Evolutionary conservation across 2,797 vertebrate genomes (phyloP), one percentile per base, ranked within the genome.

Genomic region (Antennarius maculatus): DNA sequence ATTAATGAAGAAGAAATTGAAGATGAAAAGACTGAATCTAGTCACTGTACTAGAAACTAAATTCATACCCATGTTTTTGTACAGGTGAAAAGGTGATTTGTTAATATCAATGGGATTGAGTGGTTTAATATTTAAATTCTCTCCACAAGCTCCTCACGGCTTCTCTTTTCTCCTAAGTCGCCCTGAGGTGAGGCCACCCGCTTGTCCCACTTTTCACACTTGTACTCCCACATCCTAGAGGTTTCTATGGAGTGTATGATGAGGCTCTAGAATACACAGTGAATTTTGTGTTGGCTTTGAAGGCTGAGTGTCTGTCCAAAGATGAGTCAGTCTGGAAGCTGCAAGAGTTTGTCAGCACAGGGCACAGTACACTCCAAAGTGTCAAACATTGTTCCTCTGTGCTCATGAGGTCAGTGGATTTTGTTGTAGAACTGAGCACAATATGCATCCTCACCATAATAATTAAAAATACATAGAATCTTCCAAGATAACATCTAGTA

Each of bases 171-270:
- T 66, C 47, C 42, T 37, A 27, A 81, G 48, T 74, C 73, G 58
- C 74, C 78, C 53, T 56, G 78, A 81, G 76, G 65, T 81, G 73
- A 79, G 60, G 68, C 80, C 79, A 81, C 82, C 81, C 85, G 78
- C 81, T 75, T 80, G 69, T 82, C 77, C 85, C 76, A 82, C 61
- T 72, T 84, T 76, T 74, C 16, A 69, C 65, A 63, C 77, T 66
- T 53, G 31, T 58, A 66, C 55, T 47, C 72, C 61, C 68, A 66
- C 72, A 42, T 67, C 57, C 47, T 43, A 39, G 48, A 69, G 51
- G 62, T 61, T 66, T 71, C 41, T 71, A 74, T 65, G 65, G 73
- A 77, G 68, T 45, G 42, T 66, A 53, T 83, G 67, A 66, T 61
- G 48, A 49, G 58, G 71, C 52, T 2, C 54, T 61, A 41, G 62